phyloP scores from a whole-genome alignment of 2,113 vertebrate species.

The Azemiops feae region DNA sequence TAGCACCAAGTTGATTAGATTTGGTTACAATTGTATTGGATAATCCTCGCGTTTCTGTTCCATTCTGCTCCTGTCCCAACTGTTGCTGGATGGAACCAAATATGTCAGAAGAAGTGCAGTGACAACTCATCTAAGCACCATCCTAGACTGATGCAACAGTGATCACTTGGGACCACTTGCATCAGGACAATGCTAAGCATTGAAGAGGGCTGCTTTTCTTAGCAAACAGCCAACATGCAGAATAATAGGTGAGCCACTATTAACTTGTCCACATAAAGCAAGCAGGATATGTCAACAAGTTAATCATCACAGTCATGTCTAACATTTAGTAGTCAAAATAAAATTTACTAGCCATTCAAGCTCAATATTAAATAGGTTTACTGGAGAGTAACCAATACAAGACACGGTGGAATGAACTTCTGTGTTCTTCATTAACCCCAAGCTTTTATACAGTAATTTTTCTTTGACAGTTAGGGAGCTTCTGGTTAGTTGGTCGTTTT shows the following conservation, averaged over 20 bases:
- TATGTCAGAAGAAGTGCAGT: not conserved
- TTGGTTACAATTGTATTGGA: not conserved
- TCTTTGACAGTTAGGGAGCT: not conserved
- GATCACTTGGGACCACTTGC: not conserved
- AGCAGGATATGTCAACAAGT: not conserved
- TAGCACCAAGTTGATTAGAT: not conserved
- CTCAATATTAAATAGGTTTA: not conserved
- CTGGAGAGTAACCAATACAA: not conserved
- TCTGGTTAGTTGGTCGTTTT: not conserved
- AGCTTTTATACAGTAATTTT: not conserved
- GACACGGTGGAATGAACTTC: not conserved
- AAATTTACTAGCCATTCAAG: not conserved
- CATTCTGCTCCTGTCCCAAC: not conserved
- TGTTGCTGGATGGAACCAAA: not conserved
- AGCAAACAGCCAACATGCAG: not conserved
- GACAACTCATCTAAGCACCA: not conserved
- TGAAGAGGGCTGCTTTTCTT: not conserved
- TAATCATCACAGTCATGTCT: not conserved
- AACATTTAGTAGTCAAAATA: not conserved
- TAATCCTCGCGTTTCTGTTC: not conserved
- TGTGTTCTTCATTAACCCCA: not conserved
- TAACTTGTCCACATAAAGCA: not conserved
- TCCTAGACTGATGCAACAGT: not conserved
- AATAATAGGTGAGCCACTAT: not conserved
- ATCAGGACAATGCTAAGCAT: not conserved